Percentiles rank a stretch among this genome's conserved stretches.
phyloP scores from a whole-genome alignment of 2,797 vertebrate species.

The Anas acuta region DNA sequence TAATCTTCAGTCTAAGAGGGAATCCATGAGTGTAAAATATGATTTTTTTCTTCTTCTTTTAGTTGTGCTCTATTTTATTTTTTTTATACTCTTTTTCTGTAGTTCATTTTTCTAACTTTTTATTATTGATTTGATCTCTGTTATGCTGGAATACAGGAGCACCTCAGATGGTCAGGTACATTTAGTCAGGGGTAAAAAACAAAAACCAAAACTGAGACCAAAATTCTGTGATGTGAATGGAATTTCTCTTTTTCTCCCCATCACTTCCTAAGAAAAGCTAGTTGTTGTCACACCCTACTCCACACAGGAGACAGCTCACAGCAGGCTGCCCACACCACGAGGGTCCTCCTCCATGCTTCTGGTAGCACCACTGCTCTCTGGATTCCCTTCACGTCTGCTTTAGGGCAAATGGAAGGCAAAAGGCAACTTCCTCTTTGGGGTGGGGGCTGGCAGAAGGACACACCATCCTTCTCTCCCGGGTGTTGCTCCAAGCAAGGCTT shows the following conservation, averaged over 20 bases:
- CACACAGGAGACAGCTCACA: background rate
- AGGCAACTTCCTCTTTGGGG: background rate
- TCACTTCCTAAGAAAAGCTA: background rate
- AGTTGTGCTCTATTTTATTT: background rate
- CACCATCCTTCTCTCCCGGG: background rate
- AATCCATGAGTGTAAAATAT: background rate
- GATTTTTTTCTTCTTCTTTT: background rate
- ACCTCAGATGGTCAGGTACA: background rate
- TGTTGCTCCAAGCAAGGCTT: background rate
- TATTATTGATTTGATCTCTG: background rate
- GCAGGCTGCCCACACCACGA: fast-evolving
- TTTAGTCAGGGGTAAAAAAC: background rate
- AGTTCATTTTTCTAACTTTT: background rate
- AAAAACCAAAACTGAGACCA: background rate
- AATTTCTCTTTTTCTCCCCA: background rate
- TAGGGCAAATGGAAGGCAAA: background rate
- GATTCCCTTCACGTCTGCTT: background rate
- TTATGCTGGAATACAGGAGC: background rate
- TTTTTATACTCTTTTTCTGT: background rate
- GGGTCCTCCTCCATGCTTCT: background rate
- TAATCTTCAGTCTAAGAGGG: background rate
- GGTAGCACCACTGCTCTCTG: background rate
- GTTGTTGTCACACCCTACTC: background rate
- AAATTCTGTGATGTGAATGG: background rate
- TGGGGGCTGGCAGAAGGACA: background rate